Conservation (phyloP, 2,888 invertebrate genomes). For the Graphium colonna region DNA sequence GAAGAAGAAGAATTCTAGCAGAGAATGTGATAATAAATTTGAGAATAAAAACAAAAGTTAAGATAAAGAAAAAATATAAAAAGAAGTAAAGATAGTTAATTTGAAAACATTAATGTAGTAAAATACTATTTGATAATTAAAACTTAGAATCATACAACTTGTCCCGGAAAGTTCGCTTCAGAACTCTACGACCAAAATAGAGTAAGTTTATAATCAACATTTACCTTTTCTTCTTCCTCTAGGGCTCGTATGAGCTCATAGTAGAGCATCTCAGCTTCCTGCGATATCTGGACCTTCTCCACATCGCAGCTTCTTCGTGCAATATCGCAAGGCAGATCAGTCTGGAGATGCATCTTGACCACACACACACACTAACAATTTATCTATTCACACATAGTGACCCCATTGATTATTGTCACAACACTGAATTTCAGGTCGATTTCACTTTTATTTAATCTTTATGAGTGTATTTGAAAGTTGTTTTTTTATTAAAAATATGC, state of each 20-base stretch:
- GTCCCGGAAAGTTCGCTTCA: too few relatives aligned
- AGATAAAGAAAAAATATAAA: too few relatives aligned
- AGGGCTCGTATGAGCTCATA: slow-evolving; percentile 71
- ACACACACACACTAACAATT: slow-evolving; percentile 30
- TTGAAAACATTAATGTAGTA: background rate
- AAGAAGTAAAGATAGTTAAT: background rate
- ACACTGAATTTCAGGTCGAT: background rate
- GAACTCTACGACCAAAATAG: background rate
- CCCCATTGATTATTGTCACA: background rate
- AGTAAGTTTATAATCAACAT: background rate
- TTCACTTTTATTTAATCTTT: background rate
- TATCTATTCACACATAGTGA: background rate
- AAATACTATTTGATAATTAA: too few relatives aligned
- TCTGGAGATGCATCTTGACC: slow-evolving; percentile 69
- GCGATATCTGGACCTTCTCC: slow-evolving; percentile 68
- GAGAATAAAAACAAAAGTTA: too few relatives aligned
- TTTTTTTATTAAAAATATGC: background rate
- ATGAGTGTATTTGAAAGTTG: background rate
- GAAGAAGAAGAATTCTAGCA: too few relatives aligned
- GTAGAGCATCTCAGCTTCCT: slow-evolving; percentile 75
- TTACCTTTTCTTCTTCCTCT: slow-evolving; percentile 75
- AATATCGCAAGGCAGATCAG: slow-evolving; percentile 64
- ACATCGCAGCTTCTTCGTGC: slow-evolving; percentile 53
- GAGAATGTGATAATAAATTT: too few relatives aligned
- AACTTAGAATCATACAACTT: too few relatives aligned